Conservation (phyloP, 2,888 invertebrate species). For the Euclidia mi region DNA sequence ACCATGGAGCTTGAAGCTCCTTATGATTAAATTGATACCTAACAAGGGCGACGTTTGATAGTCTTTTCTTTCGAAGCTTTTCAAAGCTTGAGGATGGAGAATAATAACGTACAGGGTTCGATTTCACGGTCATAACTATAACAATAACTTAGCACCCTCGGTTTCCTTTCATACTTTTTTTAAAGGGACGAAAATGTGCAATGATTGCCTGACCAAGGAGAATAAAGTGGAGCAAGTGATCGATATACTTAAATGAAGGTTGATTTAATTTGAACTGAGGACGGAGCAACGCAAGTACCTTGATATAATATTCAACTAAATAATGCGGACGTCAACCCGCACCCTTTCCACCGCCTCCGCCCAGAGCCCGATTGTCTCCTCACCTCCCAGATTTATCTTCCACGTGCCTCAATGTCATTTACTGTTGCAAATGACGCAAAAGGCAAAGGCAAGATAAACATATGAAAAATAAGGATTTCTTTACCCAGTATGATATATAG, state of each 20-base stretch:
- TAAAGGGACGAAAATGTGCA: conserved; percentile 43
- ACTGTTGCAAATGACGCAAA: conserved; percentile 80
- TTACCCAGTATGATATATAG: background rate
- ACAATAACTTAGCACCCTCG: conserved; percentile 34
- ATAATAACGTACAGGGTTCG: conserved; percentile 40
- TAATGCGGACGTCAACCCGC: conserved; percentile 72
- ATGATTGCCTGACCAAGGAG: conserved; percentile 52
- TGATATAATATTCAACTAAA: conserved; percentile 83
- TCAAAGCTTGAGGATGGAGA: conserved; percentile 44
- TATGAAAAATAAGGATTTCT: conserved; percentile 15
- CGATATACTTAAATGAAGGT: conserved; percentile 71
- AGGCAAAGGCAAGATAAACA: conserved; percentile 76
- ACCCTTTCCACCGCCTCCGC: conserved; percentile 26
- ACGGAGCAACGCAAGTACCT: conserved; percentile 61
- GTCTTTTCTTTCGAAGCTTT: conserved; percentile 53
- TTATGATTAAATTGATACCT: conserved; percentile 65
- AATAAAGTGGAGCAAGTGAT: conserved; percentile 68
- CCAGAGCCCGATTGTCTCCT: conserved; percentile 47
- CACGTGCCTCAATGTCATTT: conserved; percentile 84
- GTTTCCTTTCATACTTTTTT: conserved; percentile 37
- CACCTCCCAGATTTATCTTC: conserved; percentile 77
- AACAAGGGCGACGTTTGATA: conserved; percentile 53
- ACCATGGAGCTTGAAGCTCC: conserved; percentile 51
- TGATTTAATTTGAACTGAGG: conserved; percentile 79
- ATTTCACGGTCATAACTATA: conserved; percentile 28